Conservation (phyloP, 2,797 vertebrate species). For the Micromesistius poutassou region DNA sequence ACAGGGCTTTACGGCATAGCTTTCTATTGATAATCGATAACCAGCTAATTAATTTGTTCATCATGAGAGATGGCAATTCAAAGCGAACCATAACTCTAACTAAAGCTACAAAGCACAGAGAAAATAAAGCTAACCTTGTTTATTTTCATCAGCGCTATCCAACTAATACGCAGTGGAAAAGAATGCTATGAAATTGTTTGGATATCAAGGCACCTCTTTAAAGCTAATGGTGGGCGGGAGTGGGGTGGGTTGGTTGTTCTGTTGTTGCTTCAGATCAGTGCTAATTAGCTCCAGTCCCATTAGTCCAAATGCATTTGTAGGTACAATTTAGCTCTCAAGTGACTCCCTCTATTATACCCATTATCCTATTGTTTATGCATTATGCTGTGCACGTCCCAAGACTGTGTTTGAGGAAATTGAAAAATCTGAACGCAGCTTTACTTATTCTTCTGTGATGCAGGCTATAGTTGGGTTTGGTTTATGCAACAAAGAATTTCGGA, state of each 20-base stretch:
- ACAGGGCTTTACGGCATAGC: background rate
- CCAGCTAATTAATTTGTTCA: background rate
- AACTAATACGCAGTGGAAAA: background rate
- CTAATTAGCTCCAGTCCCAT: conserved; percentile 40
- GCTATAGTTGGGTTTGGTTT: background rate
- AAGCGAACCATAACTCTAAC: background rate
- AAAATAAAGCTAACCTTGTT: background rate
- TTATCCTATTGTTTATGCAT: background rate
- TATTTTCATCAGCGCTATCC: background rate
- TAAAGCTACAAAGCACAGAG: background rate
- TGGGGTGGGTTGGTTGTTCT: background rate
- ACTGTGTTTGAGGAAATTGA: background rate
- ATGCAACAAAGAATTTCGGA: background rate
- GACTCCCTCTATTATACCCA: background rate
- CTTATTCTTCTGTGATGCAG: background rate
- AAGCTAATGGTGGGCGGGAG: background rate
- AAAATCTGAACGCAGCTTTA: background rate
- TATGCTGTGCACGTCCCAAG: background rate
- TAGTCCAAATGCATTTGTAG: background rate
- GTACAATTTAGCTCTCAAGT: background rate
- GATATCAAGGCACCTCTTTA: conserved; percentile 6
- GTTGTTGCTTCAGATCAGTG: conserved; percentile 43
- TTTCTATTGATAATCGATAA: background rate
- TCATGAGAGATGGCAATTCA: background rate
- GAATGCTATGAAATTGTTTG: background rate